These are phyloP conservation scores for Dinothrombium tinctorium DNA, from an alignment of 1,140 invertebrate genomes.

Conservation along the genomic window DNA sequence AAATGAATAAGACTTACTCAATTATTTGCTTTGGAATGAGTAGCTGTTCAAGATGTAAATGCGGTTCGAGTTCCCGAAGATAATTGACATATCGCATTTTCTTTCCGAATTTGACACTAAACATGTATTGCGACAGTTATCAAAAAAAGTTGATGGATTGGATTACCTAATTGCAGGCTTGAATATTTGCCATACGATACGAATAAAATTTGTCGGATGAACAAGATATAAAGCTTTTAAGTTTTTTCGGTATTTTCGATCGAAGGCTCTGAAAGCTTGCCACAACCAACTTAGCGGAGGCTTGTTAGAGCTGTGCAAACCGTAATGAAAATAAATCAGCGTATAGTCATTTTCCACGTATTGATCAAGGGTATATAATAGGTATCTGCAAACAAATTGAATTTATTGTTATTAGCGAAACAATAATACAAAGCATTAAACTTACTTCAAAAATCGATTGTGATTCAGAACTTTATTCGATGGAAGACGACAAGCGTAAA, in stretches of 20 bases:
- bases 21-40: slow-evolving; percentile 65
- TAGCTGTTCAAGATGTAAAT: slow-evolving; percentile 71
- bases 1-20: slow-evolving; percentile 38
- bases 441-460: slow-evolving; percentile 50
- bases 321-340: slow-evolving; percentile 96
- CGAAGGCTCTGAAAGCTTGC: slow-evolving; percentile 93
- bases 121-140: not conserved
- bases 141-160: not conserved
- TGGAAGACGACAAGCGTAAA: slow-evolving; percentile 81
- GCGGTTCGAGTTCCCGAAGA: slow-evolving; percentile 62
- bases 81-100: slow-evolving; percentile 95
- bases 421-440: slow-evolving; percentile 2
- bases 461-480: slow-evolving; percentile 59
- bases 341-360: slow-evolving; percentile 98
- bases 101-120: slow-evolving; percentile 79
- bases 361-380: slow-evolving; percentile 81
- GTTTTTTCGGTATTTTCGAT: slow-evolving; percentile 97
- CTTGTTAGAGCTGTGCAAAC: slow-evolving; percentile 86
- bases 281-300: slow-evolving; percentile 82
- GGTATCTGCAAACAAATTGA: slow-evolving; percentile 38
- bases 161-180: slow-evolving; percentile 63
- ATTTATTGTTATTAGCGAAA: not conserved
- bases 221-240: slow-evolving; percentile 92
- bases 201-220: slow-evolving; percentile 92
- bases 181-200: slow-evolving; percentile 84